A percentile compares a stretch with the other conserved stretches of the same genome.
These are phyloP conservation scores for Eristalis intricaria DNA, from an alignment of 2,888 invertebrate species.

Conservation along the genomic window DNA sequence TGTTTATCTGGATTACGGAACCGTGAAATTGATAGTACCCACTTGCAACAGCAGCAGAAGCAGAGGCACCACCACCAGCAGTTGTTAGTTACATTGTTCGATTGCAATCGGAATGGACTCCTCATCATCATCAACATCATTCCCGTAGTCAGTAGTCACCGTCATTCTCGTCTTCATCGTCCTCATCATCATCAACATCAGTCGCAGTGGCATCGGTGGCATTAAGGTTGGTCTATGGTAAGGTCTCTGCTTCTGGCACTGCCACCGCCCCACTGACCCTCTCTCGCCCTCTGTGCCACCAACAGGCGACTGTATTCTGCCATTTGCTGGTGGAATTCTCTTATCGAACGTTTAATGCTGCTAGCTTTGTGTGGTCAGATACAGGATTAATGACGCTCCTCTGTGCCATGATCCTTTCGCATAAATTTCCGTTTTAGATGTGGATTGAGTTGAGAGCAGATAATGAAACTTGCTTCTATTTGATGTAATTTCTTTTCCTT, in stretches of 20 bases:
- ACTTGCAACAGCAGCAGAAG: conserved; percentile 50
- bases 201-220: conserved; percentile 7
- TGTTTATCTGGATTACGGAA: conserved; percentile 71
- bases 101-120: conserved; percentile 70
- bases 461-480: conserved; percentile 26
- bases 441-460: conserved; percentile 38
- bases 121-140: conserved; percentile 56
- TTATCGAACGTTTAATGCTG: conserved; percentile 62
- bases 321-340: conserved; percentile 49
- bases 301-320: conserved; percentile 28
- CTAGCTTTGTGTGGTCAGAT: conserved; percentile 65
- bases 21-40: conserved; percentile 71
- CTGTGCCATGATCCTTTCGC: conserved; percentile 45
- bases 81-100: conserved; percentile 70
- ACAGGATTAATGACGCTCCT: conserved; percentile 62
- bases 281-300: not conserved
- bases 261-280: too few relatives aligned
- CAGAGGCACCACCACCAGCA: not conserved
- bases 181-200: conserved; percentile 37
- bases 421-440: conserved; percentile 61
- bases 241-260: not conserved
- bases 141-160: conserved; percentile 26
- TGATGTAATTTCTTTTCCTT: not conserved
- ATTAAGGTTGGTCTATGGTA: conserved; percentile 5
- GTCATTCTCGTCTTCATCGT: conserved; percentile 34